Percentiles rank a stretch among this genome's conserved stretches.
Evolutionary conservation across 2,113 vertebrate species (phyloP).

Genomic region (Morone saxatilis): DNA sequence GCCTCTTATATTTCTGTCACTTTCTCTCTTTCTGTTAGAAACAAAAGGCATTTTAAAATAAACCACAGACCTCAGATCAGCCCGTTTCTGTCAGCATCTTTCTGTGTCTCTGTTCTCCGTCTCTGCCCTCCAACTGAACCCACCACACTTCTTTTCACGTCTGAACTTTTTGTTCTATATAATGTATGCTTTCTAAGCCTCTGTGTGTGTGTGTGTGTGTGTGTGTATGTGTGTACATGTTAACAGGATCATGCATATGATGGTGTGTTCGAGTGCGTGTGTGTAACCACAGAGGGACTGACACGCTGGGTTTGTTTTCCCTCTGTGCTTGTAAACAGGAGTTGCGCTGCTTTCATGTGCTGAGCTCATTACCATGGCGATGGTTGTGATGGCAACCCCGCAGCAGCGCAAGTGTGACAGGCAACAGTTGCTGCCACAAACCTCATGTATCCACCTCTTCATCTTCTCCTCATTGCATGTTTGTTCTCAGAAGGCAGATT

Average conservation of each 20-base stretch:
- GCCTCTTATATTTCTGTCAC: neutral
- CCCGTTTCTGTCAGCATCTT: constrained; percentile 45
- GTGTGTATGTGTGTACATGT: constrained; percentile 5
- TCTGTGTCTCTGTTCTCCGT: constrained; percentile 22
- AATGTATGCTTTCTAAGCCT: constrained; percentile 21
- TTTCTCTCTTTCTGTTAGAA: neutral
- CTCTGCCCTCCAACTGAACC: constrained; percentile 62
- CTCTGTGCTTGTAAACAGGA: constrained; percentile 59
- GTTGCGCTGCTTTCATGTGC: constrained; percentile 71
- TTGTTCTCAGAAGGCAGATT: neutral
- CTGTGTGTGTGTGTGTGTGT: constrained; percentile 14
- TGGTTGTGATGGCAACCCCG: constrained; percentile 70
- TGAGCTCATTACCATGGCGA: constrained; percentile 73
- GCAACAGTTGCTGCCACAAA: constrained; percentile 48
- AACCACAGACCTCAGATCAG: constrained; percentile 49
- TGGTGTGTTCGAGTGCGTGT: neutral
- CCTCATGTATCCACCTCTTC: constrained; percentile 34
- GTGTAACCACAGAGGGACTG: constrained; percentile 53
- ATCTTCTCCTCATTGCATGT: neutral
- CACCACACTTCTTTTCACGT: constrained; percentile 1
- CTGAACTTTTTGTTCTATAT: constrained; percentile 14
- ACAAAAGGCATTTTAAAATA: constrained; percentile 4
- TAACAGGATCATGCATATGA: constrained; percentile 12
- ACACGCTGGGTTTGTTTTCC: constrained; percentile 64
- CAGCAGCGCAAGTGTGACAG: constrained; percentile 30